Evolutionary conservation across 1,140 invertebrate genomes (phyloP).

Genomic region (Patella vulgata): DNA sequence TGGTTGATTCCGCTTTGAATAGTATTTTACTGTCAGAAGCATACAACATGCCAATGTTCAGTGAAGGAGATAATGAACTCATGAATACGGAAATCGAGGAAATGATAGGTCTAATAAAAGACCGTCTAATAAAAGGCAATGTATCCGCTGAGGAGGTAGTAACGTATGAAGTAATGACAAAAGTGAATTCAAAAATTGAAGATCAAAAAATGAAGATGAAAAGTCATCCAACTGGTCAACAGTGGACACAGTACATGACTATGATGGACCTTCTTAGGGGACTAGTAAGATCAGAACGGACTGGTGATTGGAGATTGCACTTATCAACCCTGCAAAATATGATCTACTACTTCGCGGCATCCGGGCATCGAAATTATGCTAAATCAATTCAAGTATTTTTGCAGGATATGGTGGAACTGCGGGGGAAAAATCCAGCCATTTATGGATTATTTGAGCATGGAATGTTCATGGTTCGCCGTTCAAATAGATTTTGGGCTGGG

Average conservation of each 20-base stretch:
- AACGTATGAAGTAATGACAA: neutral
- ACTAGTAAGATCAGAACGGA: conserved; percentile 46
- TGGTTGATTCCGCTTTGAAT: conserved; percentile 29
- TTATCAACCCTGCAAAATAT: conserved; percentile 49
- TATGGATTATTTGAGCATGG: conserved; percentile 46
- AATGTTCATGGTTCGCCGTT: conserved; percentile 30
- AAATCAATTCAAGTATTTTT: conserved; percentile 67
- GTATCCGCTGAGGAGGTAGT: neutral
- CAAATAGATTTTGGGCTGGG: conserved; percentile 65
- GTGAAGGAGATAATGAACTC: neutral
- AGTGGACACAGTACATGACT: conserved; percentile 48
- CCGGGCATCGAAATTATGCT: conserved; percentile 67
- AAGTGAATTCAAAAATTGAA: no score
- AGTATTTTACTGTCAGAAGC: conserved; percentile 7
- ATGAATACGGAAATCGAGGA: neutral
- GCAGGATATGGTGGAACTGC: conserved; percentile 64
- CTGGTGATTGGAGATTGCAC: conserved; percentile 39
- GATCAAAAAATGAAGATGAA: no score
- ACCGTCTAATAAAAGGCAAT: neutral
- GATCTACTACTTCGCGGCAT: conserved; percentile 64
- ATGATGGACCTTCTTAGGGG: conserved; percentile 38
- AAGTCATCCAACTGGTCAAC: conserved; percentile 9
- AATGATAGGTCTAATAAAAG: no score
- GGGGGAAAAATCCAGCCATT: conserved; percentile 22
- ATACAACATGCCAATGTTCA: neutral